Conservation (phyloP, 2,797 vertebrate genomes). For the Brachymystax lenok region DNA sequence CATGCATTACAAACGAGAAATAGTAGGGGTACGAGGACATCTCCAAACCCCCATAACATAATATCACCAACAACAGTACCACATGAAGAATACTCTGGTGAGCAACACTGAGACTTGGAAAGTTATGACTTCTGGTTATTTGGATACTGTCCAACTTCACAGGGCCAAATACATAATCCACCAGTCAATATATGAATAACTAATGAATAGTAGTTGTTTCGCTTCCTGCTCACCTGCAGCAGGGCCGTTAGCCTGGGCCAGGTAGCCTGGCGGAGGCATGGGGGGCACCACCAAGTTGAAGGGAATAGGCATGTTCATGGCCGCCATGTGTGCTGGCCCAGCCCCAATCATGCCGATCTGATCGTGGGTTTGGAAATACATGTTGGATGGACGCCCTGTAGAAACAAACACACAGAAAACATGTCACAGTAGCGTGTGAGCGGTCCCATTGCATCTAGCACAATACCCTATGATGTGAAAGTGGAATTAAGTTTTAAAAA, state of each 20-base stretch:
- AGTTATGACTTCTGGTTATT: too few relatives aligned
- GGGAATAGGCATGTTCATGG: conserved; percentile 97
- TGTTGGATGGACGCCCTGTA: conserved; percentile 87
- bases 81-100: too few relatives aligned
- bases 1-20: neutral
- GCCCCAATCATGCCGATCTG: conserved; percentile 98
- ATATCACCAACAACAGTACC: too few relatives aligned
- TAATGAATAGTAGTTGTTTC: neutral
- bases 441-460: neutral
- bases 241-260: conserved; percentile 92
- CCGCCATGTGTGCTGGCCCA: conserved; percentile 88
- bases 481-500: too few relatives aligned
- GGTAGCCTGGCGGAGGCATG: conserved; percentile 92
- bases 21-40: neutral
- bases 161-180: neutral
- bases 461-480: too few relatives aligned
- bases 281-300: conserved; percentile 98
- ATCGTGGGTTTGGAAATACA: conserved; percentile 99
- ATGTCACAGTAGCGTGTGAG: neutral
- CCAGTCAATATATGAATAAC: neutral
- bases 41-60: neutral
- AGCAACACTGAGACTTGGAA: too few relatives aligned
- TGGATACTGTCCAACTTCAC: neutral
- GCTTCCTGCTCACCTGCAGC: conserved; percentile 79
- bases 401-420: neutral